Percentiles rank a stretch among this genome's conserved stretches.
phyloP scores from a whole-genome alignment of 64 coral and sea anemone genomes.

The Montipora capricornis region DNA sequence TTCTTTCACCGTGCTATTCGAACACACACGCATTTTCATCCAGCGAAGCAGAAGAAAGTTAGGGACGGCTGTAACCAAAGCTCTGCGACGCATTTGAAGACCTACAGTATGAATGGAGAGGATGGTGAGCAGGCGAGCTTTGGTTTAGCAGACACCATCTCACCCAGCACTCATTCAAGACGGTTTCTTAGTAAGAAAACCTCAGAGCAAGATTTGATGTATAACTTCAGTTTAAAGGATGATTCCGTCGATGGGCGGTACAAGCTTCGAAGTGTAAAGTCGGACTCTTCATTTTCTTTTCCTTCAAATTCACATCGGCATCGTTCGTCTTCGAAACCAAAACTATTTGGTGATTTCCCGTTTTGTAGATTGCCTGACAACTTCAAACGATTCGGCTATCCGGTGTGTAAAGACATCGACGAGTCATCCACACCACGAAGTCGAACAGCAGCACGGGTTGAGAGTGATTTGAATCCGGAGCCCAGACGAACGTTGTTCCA shows the following conservation, averaged over 20 bases:
- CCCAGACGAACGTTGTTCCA: background rate
- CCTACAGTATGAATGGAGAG: slow-evolving; percentile 17
- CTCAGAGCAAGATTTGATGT: background rate
- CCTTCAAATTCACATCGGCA: background rate
- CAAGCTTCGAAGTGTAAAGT: background rate
- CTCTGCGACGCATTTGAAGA: slow-evolving; percentile 44
- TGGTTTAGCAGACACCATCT: background rate
- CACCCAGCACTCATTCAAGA: background rate
- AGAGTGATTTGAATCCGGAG: background rate
- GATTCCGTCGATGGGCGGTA: background rate
- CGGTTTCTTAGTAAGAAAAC: slow-evolving; percentile 13
- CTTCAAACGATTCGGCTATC: background rate
- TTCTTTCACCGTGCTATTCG: slow-evolving; percentile 77
- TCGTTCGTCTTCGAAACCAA: background rate
- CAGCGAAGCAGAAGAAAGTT: slow-evolving; percentile 50
- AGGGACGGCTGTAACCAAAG: slow-evolving; percentile 48
- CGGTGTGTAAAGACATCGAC: background rate
- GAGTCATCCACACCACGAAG: background rate
- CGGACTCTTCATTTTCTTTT: background rate
- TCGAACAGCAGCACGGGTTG: background rate
- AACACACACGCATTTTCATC: slow-evolving; percentile 47
- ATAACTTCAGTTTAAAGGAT: background rate
- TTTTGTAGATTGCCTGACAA: background rate
- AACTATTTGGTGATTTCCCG: background rate
- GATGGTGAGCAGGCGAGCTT: background rate